Evolutionary conservation across 2,797 vertebrate genomes (phyloP).

Genomic region (Ambastaia sidthimunki): DNA sequence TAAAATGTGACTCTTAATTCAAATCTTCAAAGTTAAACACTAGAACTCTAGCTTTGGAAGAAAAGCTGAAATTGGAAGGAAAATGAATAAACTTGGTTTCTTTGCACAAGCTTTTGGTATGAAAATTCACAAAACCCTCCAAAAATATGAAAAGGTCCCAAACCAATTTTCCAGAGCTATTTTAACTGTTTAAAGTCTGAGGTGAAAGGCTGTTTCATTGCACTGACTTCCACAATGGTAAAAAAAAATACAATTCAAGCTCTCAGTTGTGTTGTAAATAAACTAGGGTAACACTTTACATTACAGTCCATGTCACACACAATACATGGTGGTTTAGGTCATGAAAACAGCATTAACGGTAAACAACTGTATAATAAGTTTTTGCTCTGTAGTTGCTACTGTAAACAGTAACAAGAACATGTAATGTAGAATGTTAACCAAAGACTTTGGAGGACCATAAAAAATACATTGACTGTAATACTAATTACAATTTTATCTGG

Average conservation of each 20-base stretch:
- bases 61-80: slow-evolving; percentile 46
- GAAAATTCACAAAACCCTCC: slow-evolving; percentile 43
- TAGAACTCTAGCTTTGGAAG: slow-evolving; percentile 44
- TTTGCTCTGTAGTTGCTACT: not conserved
- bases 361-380: not conserved
- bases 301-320: not conserved
- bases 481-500: slow-evolving; percentile 54
- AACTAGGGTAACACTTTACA: not conserved
- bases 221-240: slow-evolving; percentile 57
- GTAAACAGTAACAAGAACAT: not conserved
- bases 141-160: slow-evolving; percentile 19
- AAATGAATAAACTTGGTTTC: slow-evolving; percentile 40
- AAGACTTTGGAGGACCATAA: slow-evolving; percentile 44
- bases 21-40: slow-evolving; percentile 48
- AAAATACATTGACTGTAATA: slow-evolving; percentile 69
- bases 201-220: slow-evolving; percentile 62
- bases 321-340: not conserved
- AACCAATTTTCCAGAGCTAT: slow-evolving; percentile 24
- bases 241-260: slow-evolving; percentile 11
- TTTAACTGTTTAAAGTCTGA: slow-evolving; percentile 52
- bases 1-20: slow-evolving; percentile 28
- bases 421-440: slow-evolving; percentile 31
- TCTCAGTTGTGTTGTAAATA: not conserved
- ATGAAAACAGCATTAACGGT: not conserved
- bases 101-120: slow-evolving; percentile 67